These are phyloP conservation scores for Ceratina calcarata DNA, from an alignment of 1,140 invertebrate species.

Conservation along the genomic window DNA sequence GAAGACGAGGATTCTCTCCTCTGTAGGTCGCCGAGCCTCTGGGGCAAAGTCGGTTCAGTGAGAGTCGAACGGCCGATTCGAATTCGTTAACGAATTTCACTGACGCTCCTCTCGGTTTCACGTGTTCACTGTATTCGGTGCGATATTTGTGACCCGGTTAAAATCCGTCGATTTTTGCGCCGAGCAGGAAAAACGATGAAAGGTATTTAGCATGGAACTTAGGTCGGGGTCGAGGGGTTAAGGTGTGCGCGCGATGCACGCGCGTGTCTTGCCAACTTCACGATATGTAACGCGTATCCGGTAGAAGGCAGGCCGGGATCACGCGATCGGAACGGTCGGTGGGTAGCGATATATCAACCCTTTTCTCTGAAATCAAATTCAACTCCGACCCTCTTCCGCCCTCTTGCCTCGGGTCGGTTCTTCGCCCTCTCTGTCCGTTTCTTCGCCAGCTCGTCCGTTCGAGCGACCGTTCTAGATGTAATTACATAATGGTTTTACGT, in stretches of 20 bases:
- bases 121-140: not conserved
- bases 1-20: not conserved
- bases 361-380: constrained; percentile 79
- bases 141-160: not conserved
- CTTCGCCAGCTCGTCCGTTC: constrained; percentile 34
- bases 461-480: constrained; percentile 72
- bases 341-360: constrained; percentile 71
- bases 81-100: too few relatives aligned
- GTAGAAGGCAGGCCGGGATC: constrained; percentile 70
- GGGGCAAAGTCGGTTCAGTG: constrained; percentile 10
- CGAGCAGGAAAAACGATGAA: constrained; percentile 3
- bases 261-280: constrained; percentile 39
- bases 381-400: constrained; percentile 45
- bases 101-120: too few relatives aligned
- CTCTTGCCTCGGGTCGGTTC: constrained; percentile 34
- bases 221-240: constrained; percentile 10
- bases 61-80: not conserved
- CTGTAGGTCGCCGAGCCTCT: constrained; percentile 20
- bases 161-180: not conserved
- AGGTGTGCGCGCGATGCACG: constrained; percentile 8
- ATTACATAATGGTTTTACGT: constrained; percentile 76
- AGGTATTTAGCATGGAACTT: not conserved
- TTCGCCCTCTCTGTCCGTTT: constrained; percentile 41
- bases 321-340: constrained; percentile 72
- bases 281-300: constrained; percentile 59